These are phyloP conservation scores for Anodontia alba DNA, from an alignment of 2,888 invertebrate genomes.

Conservation along the genomic window DNA sequence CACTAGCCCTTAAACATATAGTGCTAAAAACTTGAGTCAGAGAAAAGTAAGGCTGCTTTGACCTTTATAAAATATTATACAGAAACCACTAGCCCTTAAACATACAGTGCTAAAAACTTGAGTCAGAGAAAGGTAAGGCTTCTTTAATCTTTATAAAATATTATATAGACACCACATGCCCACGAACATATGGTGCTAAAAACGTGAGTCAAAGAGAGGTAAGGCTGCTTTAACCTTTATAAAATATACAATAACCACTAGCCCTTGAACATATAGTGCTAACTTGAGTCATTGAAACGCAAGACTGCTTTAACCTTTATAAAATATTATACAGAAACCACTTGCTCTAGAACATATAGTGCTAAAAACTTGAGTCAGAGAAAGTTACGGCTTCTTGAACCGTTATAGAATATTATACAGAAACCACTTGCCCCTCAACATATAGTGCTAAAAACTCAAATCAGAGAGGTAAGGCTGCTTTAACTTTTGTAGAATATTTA, in stretches of 20 bases:
- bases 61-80: slow-evolving; percentile 61
- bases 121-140: slow-evolving; percentile 81
- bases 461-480: slow-evolving; percentile 81
- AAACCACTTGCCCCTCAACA: slow-evolving; percentile 83
- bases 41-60: slow-evolving; percentile 73
- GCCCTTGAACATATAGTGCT: slow-evolving; percentile 82
- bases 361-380: slow-evolving; percentile 80
- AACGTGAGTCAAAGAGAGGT: slow-evolving; percentile 81
- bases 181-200: slow-evolving; percentile 81
- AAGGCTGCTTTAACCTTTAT: too few relatives aligned
- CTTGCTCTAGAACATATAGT: slow-evolving; percentile 82
- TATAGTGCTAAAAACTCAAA: slow-evolving; percentile 79
- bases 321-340: slow-evolving; percentile 82
- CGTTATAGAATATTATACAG: slow-evolving; percentile 62
- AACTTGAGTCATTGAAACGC: slow-evolving; percentile 82
- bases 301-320: slow-evolving; percentile 34
- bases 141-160: too few relatives aligned
- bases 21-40: slow-evolving; percentile 80
- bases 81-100: slow-evolving; percentile 83
- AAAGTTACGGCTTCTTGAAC: slow-evolving; percentile 78
- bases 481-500: too few relatives aligned
- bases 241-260: slow-evolving; percentile 82
- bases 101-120: slow-evolving; percentile 78
- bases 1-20: slow-evolving; percentile 83
- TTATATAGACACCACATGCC: slow-evolving; percentile 83